Base-by-base conservation (phyloP, 2,888 invertebrate genomes). In the Sphaerophoria rueppellii region DNA sequence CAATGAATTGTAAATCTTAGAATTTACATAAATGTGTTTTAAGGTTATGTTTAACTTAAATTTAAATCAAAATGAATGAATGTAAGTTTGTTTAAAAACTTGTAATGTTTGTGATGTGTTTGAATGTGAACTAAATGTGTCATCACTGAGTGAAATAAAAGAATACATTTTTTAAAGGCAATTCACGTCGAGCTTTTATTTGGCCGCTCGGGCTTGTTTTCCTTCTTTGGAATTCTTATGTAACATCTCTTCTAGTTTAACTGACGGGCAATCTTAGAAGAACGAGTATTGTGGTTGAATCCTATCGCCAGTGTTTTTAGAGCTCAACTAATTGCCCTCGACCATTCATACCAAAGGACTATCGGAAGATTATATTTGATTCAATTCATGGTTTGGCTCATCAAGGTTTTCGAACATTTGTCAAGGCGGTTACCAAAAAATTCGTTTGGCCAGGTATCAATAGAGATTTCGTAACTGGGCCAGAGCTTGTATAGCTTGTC, bases 101-200 rank as follows among this genome's bases (percentile, higher is more conserved):
- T 24, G 16, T 12, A 40, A 37, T 34, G 40, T 40, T 11, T 54
- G n/a, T 35, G 9, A 52, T 24, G 24, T 40, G 46, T 50, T 48
- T 43, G 12, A 58, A 34, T 58, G 11, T 34, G 16, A 54, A 60
- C 12, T 2, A 48, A 63, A 67, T 76, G 58, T 69, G 61, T 55
- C 61, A 34, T 76, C 76, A 76, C 70, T 32, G 43, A 76, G 70
- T 70, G 76, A 76, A 76, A 76, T 76, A 76, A 70, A 76, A n/a
- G 6, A 43, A 43, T n/a, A 11, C 34, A 14, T 43, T 58, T 48
- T 14, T 37, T n/a, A n/a, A n/a, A 43, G 40, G 24, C 37, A 50
- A 50, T 11, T 6, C 57, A n/a, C n/a, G n/a, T n/a, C n/a, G n/a
- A n/a, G n/a, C n/a, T n/a, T n/a, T n/a, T n/a, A n/a, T n/a, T n/a